These are phyloP conservation scores for Siniperca chuatsi DNA, from an alignment of 2,113 vertebrate genomes.

Conservation along the genomic window DNA sequence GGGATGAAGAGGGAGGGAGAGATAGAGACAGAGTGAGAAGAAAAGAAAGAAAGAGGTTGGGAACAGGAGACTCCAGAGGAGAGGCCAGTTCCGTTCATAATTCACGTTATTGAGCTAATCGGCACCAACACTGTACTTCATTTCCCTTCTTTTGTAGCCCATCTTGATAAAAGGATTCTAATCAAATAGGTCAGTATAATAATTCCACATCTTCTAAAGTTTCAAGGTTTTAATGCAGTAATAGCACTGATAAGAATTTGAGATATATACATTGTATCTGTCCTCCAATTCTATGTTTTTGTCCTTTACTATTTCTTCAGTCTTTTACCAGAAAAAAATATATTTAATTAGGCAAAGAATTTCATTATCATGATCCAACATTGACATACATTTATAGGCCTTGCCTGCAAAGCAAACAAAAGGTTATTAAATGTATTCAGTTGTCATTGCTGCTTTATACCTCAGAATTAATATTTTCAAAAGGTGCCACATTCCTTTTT, in stretches of 20 bases:
- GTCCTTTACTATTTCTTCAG: slow-evolving; percentile 1
- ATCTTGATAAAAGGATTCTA: slow-evolving; percentile 36
- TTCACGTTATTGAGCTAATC: slow-evolving; percentile 68
- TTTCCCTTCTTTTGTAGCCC: slow-evolving; percentile 54
- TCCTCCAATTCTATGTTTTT: slow-evolving; percentile 11
- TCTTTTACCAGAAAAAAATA: background rate
- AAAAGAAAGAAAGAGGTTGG: slow-evolving; percentile 17
- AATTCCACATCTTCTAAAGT: slow-evolving; percentile 1
- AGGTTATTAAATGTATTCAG: slow-evolving; percentile 6
- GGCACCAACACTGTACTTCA: slow-evolving; percentile 41
- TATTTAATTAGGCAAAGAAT: slow-evolving; percentile 1
- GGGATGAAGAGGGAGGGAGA: background rate
- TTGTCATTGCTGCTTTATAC: slow-evolving; percentile 38
- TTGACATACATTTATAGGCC: slow-evolving; percentile 17
- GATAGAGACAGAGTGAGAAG: slow-evolving; percentile 12
- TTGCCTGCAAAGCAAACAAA: slow-evolving; percentile 21
- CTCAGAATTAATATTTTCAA: slow-evolving; percentile 47
- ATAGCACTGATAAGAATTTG: slow-evolving; percentile 12
- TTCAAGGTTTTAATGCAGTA: slow-evolving; percentile 21
- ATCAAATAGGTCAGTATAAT: slow-evolving; percentile 34
- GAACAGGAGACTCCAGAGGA: slow-evolving; percentile 32
- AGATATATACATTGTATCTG: background rate
- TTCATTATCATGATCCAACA: slow-evolving; percentile 28
- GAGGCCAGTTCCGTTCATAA: slow-evolving; percentile 57
- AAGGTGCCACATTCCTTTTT: slow-evolving; percentile 18